Base-by-base conservation (phyloP, 2,888 invertebrate species). In the Drosophila multiciliata region DNA sequence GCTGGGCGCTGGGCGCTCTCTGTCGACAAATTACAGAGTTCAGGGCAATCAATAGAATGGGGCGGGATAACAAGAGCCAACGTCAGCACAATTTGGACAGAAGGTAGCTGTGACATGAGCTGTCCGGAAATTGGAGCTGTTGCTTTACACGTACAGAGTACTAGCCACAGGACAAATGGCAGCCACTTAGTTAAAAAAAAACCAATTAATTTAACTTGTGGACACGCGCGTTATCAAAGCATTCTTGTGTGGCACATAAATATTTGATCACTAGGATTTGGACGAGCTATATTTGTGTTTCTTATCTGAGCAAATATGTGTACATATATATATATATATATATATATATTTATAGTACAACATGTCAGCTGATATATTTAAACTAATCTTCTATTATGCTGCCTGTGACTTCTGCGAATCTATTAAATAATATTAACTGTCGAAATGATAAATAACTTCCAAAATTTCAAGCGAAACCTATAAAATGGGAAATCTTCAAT, bases 11-110 rank as follows among this genome's bases (percentile, higher is more conserved):
- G 59, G 60, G 55, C 64, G 66, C 78, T 70, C 71, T 79, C 62
- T 64, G 59, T 54, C 66, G 71, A 72, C 69, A 62, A 76, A 70
- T 73, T 82, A 67, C 63, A 71, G 38, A 71, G 71, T 69, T 68
- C 68, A 42, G 40, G 60, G 66, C 20, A 84, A 75, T 67, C 84
- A 69, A 81, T 87, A 70, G 69, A 72, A 57, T 45, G 49, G 50
- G 50, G 36, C 58, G 38, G 35, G 38, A 33, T 54, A 40, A 15
- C 11, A 20, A 15, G 33, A 32, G 17, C n/a, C 29, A n/a, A 33
- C n/a, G 17, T 57, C 55, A 59, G 55, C 53, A 52, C 38, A 35
- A 48, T 58, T 33, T 36, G 55, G 23, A 55, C 33, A 35, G 35
- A 64, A 64, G 50, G 61, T 61, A 70, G 61, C 52, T 1, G 50